Evolutionary conservation across 2,797 vertebrate genomes (phyloP), one percentile per base, ranked within the genome.

Genomic region (Buceros bicornis): DNA sequence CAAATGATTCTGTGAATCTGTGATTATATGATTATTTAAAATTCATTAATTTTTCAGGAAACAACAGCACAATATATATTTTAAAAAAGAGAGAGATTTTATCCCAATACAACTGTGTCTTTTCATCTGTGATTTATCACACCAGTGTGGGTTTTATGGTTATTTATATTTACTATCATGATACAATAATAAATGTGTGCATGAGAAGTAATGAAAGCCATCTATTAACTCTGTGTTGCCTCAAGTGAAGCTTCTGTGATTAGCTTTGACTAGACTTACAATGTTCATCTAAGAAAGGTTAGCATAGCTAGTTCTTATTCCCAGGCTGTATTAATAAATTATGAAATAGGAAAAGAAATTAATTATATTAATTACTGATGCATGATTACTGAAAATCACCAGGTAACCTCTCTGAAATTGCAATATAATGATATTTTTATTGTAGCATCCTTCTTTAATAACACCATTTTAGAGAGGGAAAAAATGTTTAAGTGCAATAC

Each of bases 61-160:
- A 60, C 1, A 70, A 4, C 2, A 42, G 2, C 12, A 58, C 2
- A 33, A n/a, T 21, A 40, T 1, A 1, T 7, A 47, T 40, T 40
- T 10, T 40, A 48, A 43, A 45, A 70, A 29, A 45, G 1, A 43
- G 48, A 24, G 2, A 15, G n/a, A 31, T 29, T 67, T 64, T 53
- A 47, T 51, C 3, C 7, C 15, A 31, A 1, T 43, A 24, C 5
- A 53, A 7, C 15, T 51, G 12, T 37, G 16, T 1, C 0, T 71
- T 82, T 89, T 80, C 11, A 15, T 74, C 42, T 57, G 16, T 40
- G 18, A 1, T 21, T 77, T 66, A 16, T 18, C 6, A 24, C 13
- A 5, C 0, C 16, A 69, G 2, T 51, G 4, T 47, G 25, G 11
- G 2, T 2, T 26, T 72, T 77, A 69, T 83, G 2, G 4, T 70